A percentile compares a stretch with the other conserved stretches of the same genome.
Evolutionary conservation across 2,888 invertebrate species (phyloP).

Genomic region (Baronia brevicornis): DNA sequence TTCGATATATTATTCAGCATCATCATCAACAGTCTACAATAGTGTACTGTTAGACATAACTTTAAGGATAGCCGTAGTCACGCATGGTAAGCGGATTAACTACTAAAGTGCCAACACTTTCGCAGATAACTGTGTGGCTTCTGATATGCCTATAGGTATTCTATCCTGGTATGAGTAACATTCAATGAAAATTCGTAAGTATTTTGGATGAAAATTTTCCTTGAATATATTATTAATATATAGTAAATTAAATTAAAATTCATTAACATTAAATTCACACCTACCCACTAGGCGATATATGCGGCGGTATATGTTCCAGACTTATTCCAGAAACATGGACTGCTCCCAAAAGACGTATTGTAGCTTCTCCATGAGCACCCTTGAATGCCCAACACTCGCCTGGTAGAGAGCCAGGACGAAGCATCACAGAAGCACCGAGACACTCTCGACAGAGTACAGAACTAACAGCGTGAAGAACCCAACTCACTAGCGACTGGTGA

Average conservation of each 20-base stretch:
- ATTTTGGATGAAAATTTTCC: no score
- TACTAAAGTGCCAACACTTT: no score
- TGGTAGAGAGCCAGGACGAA: conserved; percentile 77
- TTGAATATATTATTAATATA: no score
- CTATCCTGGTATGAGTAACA: no score
- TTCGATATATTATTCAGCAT: no score
- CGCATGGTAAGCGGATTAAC: no score
- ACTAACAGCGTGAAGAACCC: conserved; percentile 44
- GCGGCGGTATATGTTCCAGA: conserved; percentile 85
- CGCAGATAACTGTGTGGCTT: no score
- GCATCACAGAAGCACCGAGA: conserved; percentile 48
- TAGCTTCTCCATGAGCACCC: conserved; percentile 80
- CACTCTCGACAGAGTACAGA: conserved; percentile 50
- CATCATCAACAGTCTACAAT: no score
- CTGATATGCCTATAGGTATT: no score
- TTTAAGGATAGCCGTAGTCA: no score
- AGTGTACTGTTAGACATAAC: no score
- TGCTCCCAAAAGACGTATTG: conserved; percentile 81
- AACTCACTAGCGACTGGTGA: conserved; percentile 50
- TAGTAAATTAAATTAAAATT: background rate
- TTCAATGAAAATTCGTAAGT: no score
- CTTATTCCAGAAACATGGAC: conserved; percentile 81
- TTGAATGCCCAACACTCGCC: conserved; percentile 94
- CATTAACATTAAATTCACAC: conserved; percentile 32
- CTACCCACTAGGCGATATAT: conserved; percentile 83